Percentiles rank a stretch among this genome's conserved stretches.
These are phyloP conservation scores for Stylophora pistillata DNA, from an alignment of 64 coral and sea anemone genomes.

Conservation along the genomic window DNA sequence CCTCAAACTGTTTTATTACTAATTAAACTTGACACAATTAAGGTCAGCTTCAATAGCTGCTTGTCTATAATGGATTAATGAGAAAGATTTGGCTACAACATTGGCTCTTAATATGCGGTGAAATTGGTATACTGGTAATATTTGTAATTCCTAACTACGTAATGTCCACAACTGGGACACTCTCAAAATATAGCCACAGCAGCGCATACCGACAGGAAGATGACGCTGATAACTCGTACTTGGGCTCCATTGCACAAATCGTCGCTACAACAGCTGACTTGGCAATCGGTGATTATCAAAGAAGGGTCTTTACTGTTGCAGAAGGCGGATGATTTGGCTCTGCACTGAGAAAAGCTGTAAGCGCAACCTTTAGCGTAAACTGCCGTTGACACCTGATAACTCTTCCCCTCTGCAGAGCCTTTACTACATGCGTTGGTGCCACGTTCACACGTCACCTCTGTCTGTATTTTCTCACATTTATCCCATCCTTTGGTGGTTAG, in stretches of 20 bases:
- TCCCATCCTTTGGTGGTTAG: background rate
- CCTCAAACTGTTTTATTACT: too few species aligned
- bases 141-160: too few species aligned
- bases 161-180: background rate
- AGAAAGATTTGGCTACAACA: too few species aligned
- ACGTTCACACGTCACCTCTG: background rate
- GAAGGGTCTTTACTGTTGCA: background rate
- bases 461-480: background rate
- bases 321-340: background rate
- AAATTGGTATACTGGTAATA: too few species aligned
- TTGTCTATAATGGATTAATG: too few species aligned
- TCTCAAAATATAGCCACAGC: background rate
- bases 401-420: background rate
- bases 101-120: too few species aligned
- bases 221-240: constrained; percentile 3
- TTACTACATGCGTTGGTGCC: background rate
- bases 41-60: too few species aligned
- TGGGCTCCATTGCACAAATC: background rate
- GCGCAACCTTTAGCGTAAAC: background rate
- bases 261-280: background rate
- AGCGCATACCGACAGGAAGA: background rate
- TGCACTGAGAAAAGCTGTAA: background rate
- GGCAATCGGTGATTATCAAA: background rate
- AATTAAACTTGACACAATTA: too few species aligned
- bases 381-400: background rate